Evolutionary conservation across 2,888 invertebrate species (phyloP), one percentile per base, ranked within the genome.

Genomic region (Campopleginae sp.): DNA sequence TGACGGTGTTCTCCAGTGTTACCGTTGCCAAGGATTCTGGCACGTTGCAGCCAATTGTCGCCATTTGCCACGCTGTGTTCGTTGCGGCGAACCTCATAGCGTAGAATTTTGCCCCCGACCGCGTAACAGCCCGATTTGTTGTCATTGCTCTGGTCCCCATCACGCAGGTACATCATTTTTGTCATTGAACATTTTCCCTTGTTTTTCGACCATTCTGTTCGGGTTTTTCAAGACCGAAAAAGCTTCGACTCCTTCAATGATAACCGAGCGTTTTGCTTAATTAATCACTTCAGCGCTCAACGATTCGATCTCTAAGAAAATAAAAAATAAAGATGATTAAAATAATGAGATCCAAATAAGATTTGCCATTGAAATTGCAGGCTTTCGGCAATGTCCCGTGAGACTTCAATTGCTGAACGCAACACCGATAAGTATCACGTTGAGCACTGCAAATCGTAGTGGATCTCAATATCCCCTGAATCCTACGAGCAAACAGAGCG

Each of bases 1-100:
- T 72, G 94, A 95, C 82, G 91, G 92, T 0, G 94, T 95, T 2
- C 89, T 95, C 12, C 95, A 95, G 86, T 95, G 95, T 86, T 95
- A 94, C 88, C 93, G 94, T 1, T 95, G 95, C 87, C 95, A 95
- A 91, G 95, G 95, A 3, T 95, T 95, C 88, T 95, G 95, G 95
- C 95, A 95, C 88, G 94, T 95, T 7, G 95, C 95, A 0, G 94
- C 94, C 14, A 94, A 94, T 84, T 94, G 94, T 86, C 93, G 94
- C 42, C 94, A 94, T 79, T 85, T 93, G 63, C 93, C 94, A 0
- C 92, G 95, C 17, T 95, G 95, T 88, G 95, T 95, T 0, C 92
- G 95, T 5, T 95, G 95, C 87, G 95, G 95, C 0, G 95, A 94
- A 68, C 93, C 94, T 17, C 95, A 95, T 86, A 94, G 94, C 83